phyloP scores from a whole-genome alignment of 2,888 invertebrate genomes.

The Lycophotia porphyrea region DNA sequence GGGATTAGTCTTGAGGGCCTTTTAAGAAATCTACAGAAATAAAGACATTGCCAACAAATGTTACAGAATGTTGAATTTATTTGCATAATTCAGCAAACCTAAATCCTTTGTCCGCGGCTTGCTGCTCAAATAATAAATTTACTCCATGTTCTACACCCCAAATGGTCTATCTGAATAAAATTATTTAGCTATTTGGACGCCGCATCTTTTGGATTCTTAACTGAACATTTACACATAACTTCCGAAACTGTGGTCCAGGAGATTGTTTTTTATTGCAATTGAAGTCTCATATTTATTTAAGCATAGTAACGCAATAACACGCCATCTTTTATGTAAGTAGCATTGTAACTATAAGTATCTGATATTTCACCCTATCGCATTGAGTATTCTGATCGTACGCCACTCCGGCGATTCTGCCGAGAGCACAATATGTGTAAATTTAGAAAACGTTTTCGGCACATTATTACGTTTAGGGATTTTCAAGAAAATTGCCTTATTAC shows the following conservation, averaged over 20 bases:
- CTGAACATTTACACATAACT: conserved; percentile 23
- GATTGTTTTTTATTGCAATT: conserved; percentile 59
- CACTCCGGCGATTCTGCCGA: conserved; percentile 84
- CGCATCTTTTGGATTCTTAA: conserved; percentile 70
- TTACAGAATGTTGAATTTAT: conserved; percentile 90
- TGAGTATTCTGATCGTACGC: conserved; percentile 87
- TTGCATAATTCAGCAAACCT: conserved; percentile 89
- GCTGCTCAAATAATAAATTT: conserved; percentile 88
- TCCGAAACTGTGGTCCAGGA: conserved; percentile 21
- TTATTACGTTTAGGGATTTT: conserved; percentile 90
- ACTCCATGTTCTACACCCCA: conserved; percentile 86
- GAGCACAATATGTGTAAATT: conserved; percentile 90
- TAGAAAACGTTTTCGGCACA: conserved; percentile 89
- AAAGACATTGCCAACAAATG: conserved; percentile 90
- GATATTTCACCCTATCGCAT: conserved; percentile 81
- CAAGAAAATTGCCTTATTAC: conserved; percentile 90
- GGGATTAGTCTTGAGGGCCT: conserved; percentile 84
- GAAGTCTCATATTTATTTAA: conserved; percentile 57
- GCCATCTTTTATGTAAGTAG: conserved; percentile 72
- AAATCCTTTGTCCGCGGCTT: conserved; percentile 88
- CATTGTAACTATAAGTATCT: conserved; percentile 76
- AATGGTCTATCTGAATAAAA: conserved; percentile 86
- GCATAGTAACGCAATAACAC: conserved; percentile 60
- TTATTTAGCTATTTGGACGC: conserved; percentile 85
- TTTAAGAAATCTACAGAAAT: conserved; percentile 88